phyloP scores from a whole-genome alignment of 2,113 vertebrate genomes.

The Mormyrus lacerda region DNA sequence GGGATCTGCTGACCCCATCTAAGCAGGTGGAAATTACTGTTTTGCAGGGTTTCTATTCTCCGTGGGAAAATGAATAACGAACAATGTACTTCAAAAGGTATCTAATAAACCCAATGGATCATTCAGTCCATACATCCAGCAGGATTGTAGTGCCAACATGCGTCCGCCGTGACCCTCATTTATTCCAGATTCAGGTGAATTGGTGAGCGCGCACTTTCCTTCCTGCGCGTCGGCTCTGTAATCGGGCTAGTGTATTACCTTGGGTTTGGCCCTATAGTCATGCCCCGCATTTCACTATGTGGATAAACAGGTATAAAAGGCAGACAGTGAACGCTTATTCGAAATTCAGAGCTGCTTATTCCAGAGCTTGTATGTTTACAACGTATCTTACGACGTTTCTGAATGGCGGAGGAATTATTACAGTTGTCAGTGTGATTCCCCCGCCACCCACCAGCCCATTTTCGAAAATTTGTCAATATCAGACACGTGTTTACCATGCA shows the following conservation, averaged over 20 bases:
- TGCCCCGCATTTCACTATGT: not conserved
- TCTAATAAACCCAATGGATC: not conserved
- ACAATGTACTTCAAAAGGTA: not conserved
- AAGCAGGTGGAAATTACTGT: not conserved
- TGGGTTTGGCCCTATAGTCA: not conserved
- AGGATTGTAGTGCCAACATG: not conserved
- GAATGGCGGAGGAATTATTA: not conserved
- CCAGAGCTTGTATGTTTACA: not conserved
- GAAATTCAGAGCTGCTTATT: not conserved
- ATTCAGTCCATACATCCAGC: not conserved
- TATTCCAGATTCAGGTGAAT: not conserved
- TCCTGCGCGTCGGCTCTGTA: not conserved
- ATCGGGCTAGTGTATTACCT: not conserved
- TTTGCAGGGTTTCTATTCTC: not conserved
- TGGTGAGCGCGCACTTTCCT: not conserved
- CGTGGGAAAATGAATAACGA: not conserved
- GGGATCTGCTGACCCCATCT: not conserved
- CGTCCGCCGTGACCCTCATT: not conserved
- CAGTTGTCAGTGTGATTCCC: not conserved
- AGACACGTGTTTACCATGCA: constrained; percentile 1
- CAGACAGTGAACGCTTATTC: not conserved
- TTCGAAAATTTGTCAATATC: constrained; percentile 14
- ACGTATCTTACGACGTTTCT: not conserved
- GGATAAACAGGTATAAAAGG: not conserved
- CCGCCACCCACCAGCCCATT: not conserved